Base-by-base conservation (phyloP, 2,113 vertebrate genomes). In the Rhynchomys soricoides region DNA sequence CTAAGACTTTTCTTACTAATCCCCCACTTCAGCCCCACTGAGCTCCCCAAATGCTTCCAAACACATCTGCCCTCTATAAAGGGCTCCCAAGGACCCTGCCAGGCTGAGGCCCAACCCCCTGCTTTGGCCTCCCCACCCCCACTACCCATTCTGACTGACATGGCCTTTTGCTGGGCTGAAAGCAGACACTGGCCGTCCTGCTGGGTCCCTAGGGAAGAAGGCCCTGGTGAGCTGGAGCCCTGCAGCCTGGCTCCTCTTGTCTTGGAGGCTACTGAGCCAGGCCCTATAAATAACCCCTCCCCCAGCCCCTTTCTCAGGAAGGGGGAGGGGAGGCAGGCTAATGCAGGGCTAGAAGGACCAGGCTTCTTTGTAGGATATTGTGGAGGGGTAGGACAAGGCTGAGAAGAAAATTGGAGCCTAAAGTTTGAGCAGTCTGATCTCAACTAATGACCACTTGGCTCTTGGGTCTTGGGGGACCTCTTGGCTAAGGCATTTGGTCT, bases 241-340 rank as follows among this genome's bases (percentile, higher is more conserved):
- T 75, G 74, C 59, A 66, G 74, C 45, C 93, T 52, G 83, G 92
- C 91, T 96, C 86, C 78, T 86, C 93, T 86, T 50, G 40, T 91
- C 86, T 86, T 74, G 52, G 81, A 87, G 81, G 82, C 70, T 73
- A 43, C 86, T 86, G 88, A 97, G 88, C 96, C 86, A 86, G 95
- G 81, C 64, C 94, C 96, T 97, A 98, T 97, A 97, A 97, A 98
- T 98, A 97, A 89, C 43, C 71, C 7, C 94, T 90, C 66, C 81
- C 74, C 87, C 10, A 0, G 24, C 17, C 77, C 52, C 45, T 73
- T 75, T 45, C 87, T 17, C 55, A 1, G 52, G 93, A 66, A 85
- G 74, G 90, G 93, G 71, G 90, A 82, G 78, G 95, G 75, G 75
- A 78, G 13, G 70, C 17, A 6, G 31, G 66, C 73, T 91, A 40